Evolutionary conservation across 2,888 invertebrate genomes (phyloP).

Genomic region (Aphodius sticticus): DNA sequence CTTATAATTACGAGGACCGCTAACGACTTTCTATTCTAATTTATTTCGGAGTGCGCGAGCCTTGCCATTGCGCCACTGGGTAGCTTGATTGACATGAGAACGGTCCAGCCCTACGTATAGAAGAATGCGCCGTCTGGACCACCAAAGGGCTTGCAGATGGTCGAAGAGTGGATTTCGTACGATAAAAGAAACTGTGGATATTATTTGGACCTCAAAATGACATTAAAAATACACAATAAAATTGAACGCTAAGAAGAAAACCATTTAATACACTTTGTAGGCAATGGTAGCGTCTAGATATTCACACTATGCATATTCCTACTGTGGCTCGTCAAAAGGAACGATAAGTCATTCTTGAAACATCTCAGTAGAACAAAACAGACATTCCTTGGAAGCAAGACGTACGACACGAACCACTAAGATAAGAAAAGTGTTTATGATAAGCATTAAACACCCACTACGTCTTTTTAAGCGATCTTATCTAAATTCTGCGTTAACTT

Average conservation of each 20-base stretch:
- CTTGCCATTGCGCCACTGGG: conserved; percentile 19
- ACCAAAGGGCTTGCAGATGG: background rate
- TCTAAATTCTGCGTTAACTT: conserved; percentile 11
- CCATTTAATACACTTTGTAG: too few species aligned
- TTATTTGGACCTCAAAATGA: background rate
- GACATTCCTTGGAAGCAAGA: background rate
- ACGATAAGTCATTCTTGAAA: background rate
- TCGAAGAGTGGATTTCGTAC: background rate
- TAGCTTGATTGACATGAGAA: conserved; percentile 35
- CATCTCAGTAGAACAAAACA: background rate
- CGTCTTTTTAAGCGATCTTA: conserved; percentile 24
- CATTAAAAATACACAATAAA: too few species aligned
- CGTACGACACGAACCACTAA: background rate
- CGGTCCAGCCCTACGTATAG: background rate
- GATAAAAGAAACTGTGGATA: background rate
- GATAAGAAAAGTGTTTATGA: conserved; percentile 17
- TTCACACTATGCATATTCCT: background rate
- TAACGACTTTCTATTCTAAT: conserved; percentile 37
- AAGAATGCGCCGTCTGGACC: background rate
- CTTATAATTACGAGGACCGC: conserved; percentile 25
- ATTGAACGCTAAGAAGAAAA: too few species aligned
- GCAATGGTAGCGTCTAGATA: too few species aligned
- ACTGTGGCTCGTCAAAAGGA: background rate
- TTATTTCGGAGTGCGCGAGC: conserved; percentile 15
- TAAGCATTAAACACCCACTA: conserved; percentile 23